These are phyloP conservation scores for Lamproptera curius DNA, from an alignment of 2,888 invertebrate genomes.

Conservation along the genomic window DNA sequence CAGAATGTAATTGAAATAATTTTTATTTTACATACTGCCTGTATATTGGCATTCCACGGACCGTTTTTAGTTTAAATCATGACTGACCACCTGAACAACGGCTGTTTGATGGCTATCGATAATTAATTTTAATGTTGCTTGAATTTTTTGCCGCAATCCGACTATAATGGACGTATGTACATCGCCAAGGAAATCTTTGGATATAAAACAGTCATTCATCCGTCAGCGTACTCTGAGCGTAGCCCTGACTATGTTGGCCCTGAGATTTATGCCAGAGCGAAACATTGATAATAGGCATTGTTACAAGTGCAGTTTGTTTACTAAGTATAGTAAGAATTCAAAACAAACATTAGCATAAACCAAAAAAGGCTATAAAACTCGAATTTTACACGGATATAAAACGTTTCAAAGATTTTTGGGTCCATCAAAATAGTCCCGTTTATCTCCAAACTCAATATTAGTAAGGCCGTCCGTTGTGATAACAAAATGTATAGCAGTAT, in stretches of 20 bases:
- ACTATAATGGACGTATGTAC: conserved; percentile 43
- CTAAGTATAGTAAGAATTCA: background rate
- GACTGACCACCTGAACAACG: conserved; percentile 32
- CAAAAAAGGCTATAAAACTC: no score
- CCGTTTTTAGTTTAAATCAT: conserved; percentile 26
- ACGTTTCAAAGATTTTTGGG: no score
- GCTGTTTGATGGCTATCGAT: conserved; percentile 60
- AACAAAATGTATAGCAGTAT: no score
- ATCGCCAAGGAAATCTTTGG: conserved; percentile 39
- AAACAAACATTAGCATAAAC: no score
- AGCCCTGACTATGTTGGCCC: conserved; percentile 43
- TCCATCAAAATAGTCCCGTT: no score
- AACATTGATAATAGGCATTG: background rate
- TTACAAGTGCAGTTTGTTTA: background rate
- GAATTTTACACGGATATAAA: no score
- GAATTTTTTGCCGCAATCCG: conserved; percentile 44
- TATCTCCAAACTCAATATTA: no score
- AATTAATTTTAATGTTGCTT: conserved; percentile 53
- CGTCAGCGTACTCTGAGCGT: conserved; percentile 35
- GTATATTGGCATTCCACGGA: conserved; percentile 2
- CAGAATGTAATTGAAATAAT: no score
- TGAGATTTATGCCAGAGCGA: background rate
- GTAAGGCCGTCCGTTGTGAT: background rate
- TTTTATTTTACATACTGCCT: background rate
- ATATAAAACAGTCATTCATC: conserved; percentile 39